Conservation (phyloP, 2,888 invertebrate genomes). For the Steinernema hermaphroditum region DNA sequence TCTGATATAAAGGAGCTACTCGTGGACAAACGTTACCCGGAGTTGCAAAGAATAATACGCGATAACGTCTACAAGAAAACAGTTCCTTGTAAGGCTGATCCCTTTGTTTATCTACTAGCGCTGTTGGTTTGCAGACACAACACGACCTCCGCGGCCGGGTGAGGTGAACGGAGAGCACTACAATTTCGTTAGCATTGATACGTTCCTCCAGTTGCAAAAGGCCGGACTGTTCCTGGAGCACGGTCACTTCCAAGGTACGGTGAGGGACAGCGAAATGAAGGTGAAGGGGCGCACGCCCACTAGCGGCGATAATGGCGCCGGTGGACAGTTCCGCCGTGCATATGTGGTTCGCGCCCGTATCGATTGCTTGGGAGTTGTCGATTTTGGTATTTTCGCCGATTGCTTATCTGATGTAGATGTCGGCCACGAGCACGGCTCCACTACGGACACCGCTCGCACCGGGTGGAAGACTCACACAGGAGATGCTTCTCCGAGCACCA, state of each 20-base stretch:
- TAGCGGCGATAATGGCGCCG: constrained; percentile 27
- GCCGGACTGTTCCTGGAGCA: constrained; percentile 71
- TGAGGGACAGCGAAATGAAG: neutral
- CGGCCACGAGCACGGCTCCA: constrained; percentile 19
- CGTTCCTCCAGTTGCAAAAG: constrained; percentile 35
- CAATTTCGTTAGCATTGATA: constrained; percentile 85
- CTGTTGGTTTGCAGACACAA: constrained; percentile 76
- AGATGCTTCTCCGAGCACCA: neutral
- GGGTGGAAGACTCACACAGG: neutral
- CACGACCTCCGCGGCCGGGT: constrained; percentile 84
- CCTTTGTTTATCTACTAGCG: constrained; percentile 14
- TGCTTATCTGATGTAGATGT: constrained; percentile 30
- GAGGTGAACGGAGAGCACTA: constrained; percentile 96
- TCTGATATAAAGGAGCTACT: constrained; percentile 56
- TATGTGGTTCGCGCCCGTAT: constrained; percentile 29
- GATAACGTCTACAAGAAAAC: constrained; percentile 74
- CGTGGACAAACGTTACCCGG: constrained; percentile 59
- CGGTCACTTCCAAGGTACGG: constrained; percentile 73
- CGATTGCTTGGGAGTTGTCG: constrained; percentile 22
- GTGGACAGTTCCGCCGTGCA: constrained; percentile 22
- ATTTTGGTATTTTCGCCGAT: constrained; percentile 29
- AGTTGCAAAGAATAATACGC: constrained; percentile 74
- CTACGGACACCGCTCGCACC: neutral
- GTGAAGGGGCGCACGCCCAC: constrained; percentile 24
- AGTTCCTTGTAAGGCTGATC: constrained; percentile 69